Conservation (phyloP, 2,113 vertebrate genomes). For the Climacteris rufus region DNA sequence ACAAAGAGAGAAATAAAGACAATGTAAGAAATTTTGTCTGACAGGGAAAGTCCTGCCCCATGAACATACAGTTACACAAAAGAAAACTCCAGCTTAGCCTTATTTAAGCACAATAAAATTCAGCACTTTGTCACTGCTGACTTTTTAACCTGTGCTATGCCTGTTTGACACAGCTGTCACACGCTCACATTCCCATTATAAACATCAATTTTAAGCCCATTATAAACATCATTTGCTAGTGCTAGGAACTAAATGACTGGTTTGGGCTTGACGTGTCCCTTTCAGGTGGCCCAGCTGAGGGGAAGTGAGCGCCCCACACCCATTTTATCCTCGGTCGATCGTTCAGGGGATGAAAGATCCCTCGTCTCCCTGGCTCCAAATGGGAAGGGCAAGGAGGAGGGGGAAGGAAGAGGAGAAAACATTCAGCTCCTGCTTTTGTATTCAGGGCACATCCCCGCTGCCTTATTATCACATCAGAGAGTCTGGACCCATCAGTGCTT, state of each 20-base stretch:
- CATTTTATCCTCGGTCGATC: accelerated
- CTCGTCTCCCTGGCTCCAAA: not conserved
- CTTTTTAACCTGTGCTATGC: not conserved
- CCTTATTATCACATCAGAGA: slow-evolving; percentile 42
- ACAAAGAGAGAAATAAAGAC: not conserved
- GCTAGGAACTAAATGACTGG: not conserved
- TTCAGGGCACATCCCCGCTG: not conserved
- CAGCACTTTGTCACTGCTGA: not conserved
- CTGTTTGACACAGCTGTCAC: not conserved
- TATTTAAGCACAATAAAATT: not conserved
- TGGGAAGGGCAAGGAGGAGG: not conserved
- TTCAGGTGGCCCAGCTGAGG: not conserved
- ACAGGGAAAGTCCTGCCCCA: not conserved
- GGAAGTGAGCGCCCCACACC: not conserved
- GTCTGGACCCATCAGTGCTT: not conserved
- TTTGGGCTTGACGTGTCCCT: not conserved
- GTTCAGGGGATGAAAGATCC: not conserved
- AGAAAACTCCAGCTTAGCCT: not conserved
- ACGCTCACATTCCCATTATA: not conserved
- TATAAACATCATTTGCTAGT: not conserved
- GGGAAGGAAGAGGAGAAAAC: not conserved
- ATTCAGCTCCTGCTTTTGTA: not conserved
- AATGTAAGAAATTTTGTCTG: not conserved
- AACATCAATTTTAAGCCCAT: not conserved
- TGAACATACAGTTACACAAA: not conserved